Conservation (phyloP, 2,113 vertebrate genomes). For the Tinamus guttatus region DNA sequence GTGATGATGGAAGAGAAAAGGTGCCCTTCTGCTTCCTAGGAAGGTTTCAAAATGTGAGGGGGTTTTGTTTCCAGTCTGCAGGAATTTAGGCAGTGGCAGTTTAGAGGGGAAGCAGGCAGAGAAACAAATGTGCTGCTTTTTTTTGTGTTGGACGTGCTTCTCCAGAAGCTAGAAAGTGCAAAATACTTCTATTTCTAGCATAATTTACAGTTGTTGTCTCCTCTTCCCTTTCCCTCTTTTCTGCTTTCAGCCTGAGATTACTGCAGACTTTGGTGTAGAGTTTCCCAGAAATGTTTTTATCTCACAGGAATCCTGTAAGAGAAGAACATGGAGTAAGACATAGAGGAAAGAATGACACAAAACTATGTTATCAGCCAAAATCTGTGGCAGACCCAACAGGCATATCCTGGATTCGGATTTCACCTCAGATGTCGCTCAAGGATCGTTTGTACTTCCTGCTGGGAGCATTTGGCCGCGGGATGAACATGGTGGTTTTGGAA, state of each 20-base stretch:
- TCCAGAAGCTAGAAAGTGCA: neutral
- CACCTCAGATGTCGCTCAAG: neutral
- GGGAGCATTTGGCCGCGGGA: neutral
- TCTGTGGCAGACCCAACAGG: neutral
- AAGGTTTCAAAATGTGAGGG: neutral
- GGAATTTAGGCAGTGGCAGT: neutral
- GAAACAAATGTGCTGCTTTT: neutral
- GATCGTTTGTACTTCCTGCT: neutral
- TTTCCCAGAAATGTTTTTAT: neutral
- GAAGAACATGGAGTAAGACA: neutral
- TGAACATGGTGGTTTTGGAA: rapidly evolving
- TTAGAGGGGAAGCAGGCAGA: neutral
- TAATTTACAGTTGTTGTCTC: neutral
- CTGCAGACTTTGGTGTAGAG: neutral
- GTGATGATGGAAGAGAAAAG: conserved; percentile 34
- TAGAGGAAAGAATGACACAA: neutral
- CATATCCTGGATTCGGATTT: neutral
- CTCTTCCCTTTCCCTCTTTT: neutral
- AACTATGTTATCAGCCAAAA: neutral
- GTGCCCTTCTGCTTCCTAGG: conserved; percentile 23
- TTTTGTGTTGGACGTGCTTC: neutral
- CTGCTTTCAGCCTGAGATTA: neutral
- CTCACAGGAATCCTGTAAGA: neutral
- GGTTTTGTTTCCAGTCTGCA: neutral
- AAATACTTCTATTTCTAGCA: neutral